phyloP scores from a whole-genome alignment of 2,888 invertebrate species.

The Myathropa florea region DNA sequence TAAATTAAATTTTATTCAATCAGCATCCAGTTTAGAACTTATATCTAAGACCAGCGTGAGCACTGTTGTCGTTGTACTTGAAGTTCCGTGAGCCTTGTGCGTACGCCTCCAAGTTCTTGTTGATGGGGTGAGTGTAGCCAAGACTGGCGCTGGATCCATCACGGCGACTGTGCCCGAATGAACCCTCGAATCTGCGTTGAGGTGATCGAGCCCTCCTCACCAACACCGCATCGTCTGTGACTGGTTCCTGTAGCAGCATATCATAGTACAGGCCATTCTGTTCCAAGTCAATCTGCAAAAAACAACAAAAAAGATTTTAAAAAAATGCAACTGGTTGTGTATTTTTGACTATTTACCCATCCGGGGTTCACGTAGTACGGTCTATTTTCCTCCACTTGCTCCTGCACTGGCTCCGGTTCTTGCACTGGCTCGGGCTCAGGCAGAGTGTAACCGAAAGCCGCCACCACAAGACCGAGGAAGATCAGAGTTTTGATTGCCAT shows the following conservation, averaged over 20 bases:
- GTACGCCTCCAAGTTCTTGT: slow-evolving; percentile 3
- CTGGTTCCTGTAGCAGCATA: neutral
- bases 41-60: neutral
- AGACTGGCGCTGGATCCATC: slow-evolving; percentile 8
- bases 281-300: neutral
- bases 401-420: neutral
- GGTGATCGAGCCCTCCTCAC: neutral
- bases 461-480: slow-evolving; percentile 13
- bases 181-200: neutral
- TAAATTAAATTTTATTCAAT: neutral
- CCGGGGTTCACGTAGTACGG: neutral
- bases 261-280: neutral
- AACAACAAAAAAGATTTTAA: too few relatives aligned
- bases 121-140: neutral
- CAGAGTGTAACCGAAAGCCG: slow-evolving; percentile 19
- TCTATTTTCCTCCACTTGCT: too few relatives aligned
- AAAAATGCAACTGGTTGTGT: neutral
- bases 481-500: slow-evolving; percentile 23
- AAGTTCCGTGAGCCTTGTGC: slow-evolving; percentile 10
- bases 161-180: neutral
- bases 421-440: too few relatives aligned
- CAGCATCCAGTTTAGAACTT: neutral
- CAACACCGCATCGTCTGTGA: neutral
- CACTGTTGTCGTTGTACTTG: slow-evolving; percentile 5
- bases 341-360: neutral